Evolutionary conservation across 2,797 vertebrate species (phyloP).

Genomic region (Coilia nasus): DNA sequence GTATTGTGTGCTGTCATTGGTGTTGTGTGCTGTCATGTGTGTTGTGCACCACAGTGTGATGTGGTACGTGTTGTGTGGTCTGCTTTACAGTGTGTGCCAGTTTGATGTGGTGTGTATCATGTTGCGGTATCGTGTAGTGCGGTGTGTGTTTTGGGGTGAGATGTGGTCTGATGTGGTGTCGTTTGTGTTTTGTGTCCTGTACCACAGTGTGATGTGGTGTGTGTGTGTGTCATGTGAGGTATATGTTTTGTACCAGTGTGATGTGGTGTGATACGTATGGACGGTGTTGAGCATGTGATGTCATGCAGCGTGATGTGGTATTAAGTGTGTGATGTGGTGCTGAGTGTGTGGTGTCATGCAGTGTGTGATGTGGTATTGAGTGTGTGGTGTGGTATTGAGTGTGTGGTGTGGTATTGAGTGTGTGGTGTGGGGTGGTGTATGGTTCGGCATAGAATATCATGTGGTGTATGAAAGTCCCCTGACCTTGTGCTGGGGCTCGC

Average conservation of each 20-base stretch:
- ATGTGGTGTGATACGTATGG: too few species aligned
- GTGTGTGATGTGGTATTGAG: background rate
- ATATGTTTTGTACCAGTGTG: background rate
- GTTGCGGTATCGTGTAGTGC: background rate
- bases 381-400: background rate
- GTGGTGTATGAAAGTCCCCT: constrained; percentile 27
- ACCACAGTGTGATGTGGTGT: background rate
- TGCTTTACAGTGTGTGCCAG: too few species aligned
- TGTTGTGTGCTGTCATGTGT: too few species aligned
- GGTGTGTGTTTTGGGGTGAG: background rate
- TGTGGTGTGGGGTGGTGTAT: background rate
- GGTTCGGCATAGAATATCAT: too few species aligned
- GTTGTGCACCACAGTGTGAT: too few species aligned
- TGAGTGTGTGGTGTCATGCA: background rate
- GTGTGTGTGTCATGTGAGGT: background rate
- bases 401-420: too few species aligned
- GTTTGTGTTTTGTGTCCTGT: too few species aligned
- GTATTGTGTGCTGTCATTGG: too few species aligned
- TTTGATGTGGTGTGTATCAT: too few species aligned
- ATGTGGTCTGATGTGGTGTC: background rate
- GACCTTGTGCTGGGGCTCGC: constrained; percentile 90
- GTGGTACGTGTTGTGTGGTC: too few species aligned
- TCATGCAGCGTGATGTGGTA: background rate
- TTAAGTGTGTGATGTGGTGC: background rate
- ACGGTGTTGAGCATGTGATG: too few species aligned